These are phyloP conservation scores for Schizaphis graminum DNA, from an alignment of 2,888 invertebrate genomes.

Conservation along the genomic window DNA sequence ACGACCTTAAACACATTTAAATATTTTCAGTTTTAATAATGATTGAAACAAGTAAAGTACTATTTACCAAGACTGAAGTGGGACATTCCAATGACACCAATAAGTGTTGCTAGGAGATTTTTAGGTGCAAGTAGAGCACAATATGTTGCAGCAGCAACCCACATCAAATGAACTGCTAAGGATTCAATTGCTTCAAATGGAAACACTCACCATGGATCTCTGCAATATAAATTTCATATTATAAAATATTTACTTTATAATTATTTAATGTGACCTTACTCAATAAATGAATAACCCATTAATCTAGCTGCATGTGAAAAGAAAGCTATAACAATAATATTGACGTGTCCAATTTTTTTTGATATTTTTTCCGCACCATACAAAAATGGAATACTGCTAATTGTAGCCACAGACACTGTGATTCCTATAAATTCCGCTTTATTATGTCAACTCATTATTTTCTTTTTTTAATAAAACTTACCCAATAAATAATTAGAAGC, in stretches of 20 bases:
- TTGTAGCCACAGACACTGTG: conserved; percentile 86
- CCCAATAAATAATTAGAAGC: conserved; percentile 87
- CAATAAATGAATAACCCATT: conserved; percentile 87
- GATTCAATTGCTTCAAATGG: conserved; percentile 91
- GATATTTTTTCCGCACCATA: conserved; percentile 88
- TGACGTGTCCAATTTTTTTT: conserved; percentile 84
- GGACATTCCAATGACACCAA: conserved; percentile 89
- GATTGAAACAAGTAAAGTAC: not conserved
- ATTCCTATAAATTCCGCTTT: conserved; percentile 74
- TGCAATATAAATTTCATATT: conserved; percentile 70
- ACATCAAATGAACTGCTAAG: conserved; percentile 88
- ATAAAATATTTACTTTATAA: conserved; percentile 30
- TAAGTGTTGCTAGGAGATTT: conserved; percentile 85
- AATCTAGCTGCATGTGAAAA: conserved; percentile 86
- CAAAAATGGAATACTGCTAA: conserved; percentile 87
- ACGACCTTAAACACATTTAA: conserved; percentile 74
- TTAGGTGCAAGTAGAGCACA: conserved; percentile 87
- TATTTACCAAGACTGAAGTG: conserved; percentile 85
- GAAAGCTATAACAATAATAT: conserved; percentile 87
- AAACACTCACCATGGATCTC: conserved; percentile 90
- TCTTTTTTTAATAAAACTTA: conserved; percentile 70
- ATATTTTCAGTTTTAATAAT: conserved; percentile 5
- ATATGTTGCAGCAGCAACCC: conserved; percentile 91
- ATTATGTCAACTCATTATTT: not conserved
- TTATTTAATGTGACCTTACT: conserved; percentile 74